Percentiles rank a stretch among this genome's conserved stretches.
phyloP scores from a whole-genome alignment of 2,888 invertebrate genomes.

The Seladonia tumulorum region DNA sequence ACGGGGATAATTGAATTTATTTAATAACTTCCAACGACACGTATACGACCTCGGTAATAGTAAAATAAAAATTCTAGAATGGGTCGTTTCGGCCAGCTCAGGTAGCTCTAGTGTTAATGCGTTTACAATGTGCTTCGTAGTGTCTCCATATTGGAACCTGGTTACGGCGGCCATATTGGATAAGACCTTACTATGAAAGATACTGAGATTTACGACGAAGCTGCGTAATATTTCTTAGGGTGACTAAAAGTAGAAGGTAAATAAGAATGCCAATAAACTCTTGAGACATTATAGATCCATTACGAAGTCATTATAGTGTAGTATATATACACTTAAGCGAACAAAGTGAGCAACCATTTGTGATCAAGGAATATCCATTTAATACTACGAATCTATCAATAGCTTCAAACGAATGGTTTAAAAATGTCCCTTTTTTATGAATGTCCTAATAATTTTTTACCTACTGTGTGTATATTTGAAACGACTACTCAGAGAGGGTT shows the following conservation, averaged over 20 bases:
- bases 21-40: not conserved
- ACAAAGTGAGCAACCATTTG: too few relatives aligned
- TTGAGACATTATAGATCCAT: not conserved
- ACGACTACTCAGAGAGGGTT: too few relatives aligned
- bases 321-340: too few relatives aligned
- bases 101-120: not conserved
- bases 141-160: not conserved
- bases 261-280: not conserved
- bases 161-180: not conserved
- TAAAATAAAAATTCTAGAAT: not conserved
- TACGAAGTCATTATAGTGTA: not conserved
- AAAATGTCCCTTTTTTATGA: too few relatives aligned
- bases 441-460: too few relatives aligned
- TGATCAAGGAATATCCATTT: too few relatives aligned
- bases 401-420: too few relatives aligned
- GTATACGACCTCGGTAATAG: not conserved
- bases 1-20: not conserved
- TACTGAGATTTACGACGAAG: not conserved
- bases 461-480: too few relatives aligned
- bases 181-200: not conserved
- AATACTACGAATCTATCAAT: too few relatives aligned
- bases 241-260: not conserved
- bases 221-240: not conserved
- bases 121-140: not conserved
- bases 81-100: not conserved